Base-by-base conservation (phyloP, 2,888 invertebrate species). In the Frankliniella intonsa region DNA sequence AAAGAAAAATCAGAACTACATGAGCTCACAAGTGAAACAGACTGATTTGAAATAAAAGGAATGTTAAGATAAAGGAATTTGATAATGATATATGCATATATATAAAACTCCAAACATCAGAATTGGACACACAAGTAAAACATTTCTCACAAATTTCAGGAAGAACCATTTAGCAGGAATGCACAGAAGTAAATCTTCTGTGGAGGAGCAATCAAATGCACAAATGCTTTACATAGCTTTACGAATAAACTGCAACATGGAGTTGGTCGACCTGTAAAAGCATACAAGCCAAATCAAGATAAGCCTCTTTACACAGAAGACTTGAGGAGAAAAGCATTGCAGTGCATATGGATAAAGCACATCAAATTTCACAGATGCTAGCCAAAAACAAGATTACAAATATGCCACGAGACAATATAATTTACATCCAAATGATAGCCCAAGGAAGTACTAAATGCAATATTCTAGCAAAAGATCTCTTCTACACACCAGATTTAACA, bases 221-320 rank as follows among this genome's bases (percentile, higher is more conserved):
- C 25, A 76, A 22, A 76, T 22, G 25, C 25, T 76, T 76, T 76
- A 76, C 69, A 76, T 76, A 25, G 69, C 69, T 76, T 25, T 76
- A 76, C 69, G 69, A 76, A 76, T 76, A 76, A 76, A 76, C 69
- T 76, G 69, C 69, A 76, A 76, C 69, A 76, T 76, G 69, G 69
- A 76, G 69, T 76, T n/a, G 25, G 69, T 76, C 22, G 69, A 76
- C 69, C 69, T 76, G 69, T 25, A 76, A 76, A 76, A 76, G 25
- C 25, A 76, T 25, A 25, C 25, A 25, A 25, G 25, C 69, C 69
- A 76, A 22, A 76, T 76, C 25, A 76, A 69, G 69, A 76, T 22
- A 22, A 76, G 69, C 69, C 25, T 22, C 69, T 25, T 12, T n/a
- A 11, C 11, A 7, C 9, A 12, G 22, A 22, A 25, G 9, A 25